These are phyloP conservation scores for Seira ritae DNA, from an alignment of 2,888 invertebrate species.

Conservation along the genomic window DNA sequence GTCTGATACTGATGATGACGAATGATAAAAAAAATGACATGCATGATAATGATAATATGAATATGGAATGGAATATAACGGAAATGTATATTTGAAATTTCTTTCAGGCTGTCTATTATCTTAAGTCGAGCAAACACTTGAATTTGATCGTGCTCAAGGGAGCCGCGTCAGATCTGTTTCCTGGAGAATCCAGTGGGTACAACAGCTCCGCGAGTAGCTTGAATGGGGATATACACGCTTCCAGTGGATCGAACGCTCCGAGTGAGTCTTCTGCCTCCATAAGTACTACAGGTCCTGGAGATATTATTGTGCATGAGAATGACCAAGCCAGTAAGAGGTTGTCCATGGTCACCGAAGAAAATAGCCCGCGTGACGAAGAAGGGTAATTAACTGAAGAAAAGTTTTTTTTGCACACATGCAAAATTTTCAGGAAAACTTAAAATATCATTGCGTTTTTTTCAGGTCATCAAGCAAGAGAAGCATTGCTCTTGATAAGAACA, in stretches of 20 bases:
- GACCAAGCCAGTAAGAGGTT: conserved; percentile 76
- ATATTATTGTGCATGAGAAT: conserved; percentile 68
- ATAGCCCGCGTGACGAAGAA: conserved; percentile 45
- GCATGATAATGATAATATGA: no score
- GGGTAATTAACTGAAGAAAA: no score
- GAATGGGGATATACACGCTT: conserved; percentile 80
- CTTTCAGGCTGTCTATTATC: conserved; percentile 85
- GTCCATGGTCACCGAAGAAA: conserved; percentile 85
- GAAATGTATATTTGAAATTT: conserved; percentile 51
- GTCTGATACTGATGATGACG: no score
- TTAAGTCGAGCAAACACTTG: conserved; percentile 86
- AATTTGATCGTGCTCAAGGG: conserved; percentile 87
- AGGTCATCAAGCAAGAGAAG: conserved; percentile 47
- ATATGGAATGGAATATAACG: no score
- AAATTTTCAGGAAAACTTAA: neutral
- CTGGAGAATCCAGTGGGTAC: conserved; percentile 89
- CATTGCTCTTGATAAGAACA: conserved; percentile 75
- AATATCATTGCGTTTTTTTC: neutral
- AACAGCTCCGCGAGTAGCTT: conserved; percentile 90
- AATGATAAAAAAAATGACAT: no score
- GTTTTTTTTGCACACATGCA: no score
- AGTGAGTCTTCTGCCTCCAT: conserved; percentile 66
- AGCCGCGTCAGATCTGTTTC: conserved; percentile 86
- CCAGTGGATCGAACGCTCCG: conserved; percentile 64
- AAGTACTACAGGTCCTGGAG: conserved; percentile 61